phyloP scores from a whole-genome alignment of 2,888 invertebrate species.

The Trichopoda pennipes region DNA sequence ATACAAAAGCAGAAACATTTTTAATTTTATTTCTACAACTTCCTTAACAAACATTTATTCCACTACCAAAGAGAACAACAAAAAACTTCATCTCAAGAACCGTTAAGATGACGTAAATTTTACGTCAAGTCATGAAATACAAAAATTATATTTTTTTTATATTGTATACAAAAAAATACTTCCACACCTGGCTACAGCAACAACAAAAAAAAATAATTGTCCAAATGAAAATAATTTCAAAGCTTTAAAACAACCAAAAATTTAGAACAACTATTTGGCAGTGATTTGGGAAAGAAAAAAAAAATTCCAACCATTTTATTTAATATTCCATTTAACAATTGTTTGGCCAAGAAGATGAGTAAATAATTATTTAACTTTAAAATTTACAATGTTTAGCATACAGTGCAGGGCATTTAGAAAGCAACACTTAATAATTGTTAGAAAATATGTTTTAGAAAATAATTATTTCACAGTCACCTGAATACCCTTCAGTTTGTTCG shows the following conservation, averaged over 20 bases:
- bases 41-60: slow-evolving; percentile 19
- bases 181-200: slow-evolving; percentile 68
- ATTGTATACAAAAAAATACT: not conserved
- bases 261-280: not conserved
- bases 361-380: slow-evolving; percentile 8
- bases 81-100: slow-evolving; percentile 49
- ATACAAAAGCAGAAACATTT: not conserved
- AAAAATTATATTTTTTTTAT: slow-evolving; percentile 32
- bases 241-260: slow-evolving; percentile 2
- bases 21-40: slow-evolving; percentile 38
- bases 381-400: not conserved
- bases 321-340: slow-evolving; percentile 6
- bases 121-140: slow-evolving; percentile 73
- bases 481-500: too few species aligned
- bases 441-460: too few species aligned
- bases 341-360: slow-evolving; percentile 13
- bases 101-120: slow-evolving; percentile 77
- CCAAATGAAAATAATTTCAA: slow-evolving; percentile 20
- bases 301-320: slow-evolving; percentile 1
- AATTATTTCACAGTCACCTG: too few species aligned
- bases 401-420: not conserved
- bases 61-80: not conserved
- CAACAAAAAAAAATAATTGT: slow-evolving; percentile 28
- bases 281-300: slow-evolving; percentile 4
- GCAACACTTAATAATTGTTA: too few species aligned